A percentile compares a stretch with the other conserved stretches of the same genome.
These are phyloP conservation scores for Diadema setosum DNA, from an alignment of 35 echinoderm and acorn worm genomes.

Conservation along the genomic window DNA sequence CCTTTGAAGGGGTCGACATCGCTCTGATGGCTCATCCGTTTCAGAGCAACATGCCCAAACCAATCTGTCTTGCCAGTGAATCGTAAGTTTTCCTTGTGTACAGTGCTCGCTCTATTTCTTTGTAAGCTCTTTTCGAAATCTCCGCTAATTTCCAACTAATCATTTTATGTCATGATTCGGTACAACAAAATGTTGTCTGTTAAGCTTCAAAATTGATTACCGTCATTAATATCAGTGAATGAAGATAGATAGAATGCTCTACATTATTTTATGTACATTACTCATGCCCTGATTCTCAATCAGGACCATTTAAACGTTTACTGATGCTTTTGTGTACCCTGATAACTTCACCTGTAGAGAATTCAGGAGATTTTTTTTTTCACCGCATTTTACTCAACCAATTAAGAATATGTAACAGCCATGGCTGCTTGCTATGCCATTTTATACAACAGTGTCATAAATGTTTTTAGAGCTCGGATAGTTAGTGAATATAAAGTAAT, in stretches of 20 bases:
- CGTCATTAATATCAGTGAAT: not conserved
- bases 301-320: no score
- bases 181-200: not conserved
- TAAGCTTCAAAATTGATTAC: not conserved
- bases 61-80: conserved; percentile 8
- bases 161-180: not conserved
- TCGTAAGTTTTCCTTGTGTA: conserved; percentile 25
- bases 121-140: not conserved
- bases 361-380: no score
- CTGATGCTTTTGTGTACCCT: no score
- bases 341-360: no score
- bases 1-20: conserved; percentile 60
- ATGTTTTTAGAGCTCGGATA: no score
- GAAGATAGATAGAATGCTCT: not conserved
- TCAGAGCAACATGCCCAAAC: conserved; percentile 40
- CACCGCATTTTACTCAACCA: no score
- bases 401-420: no score
- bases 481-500: no score
- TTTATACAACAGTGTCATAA: no score
- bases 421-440: no score
- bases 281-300: no score
- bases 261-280: not conserved
- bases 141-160: not conserved
- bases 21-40: conserved; percentile 83
- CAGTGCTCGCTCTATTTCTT: not conserved